phyloP scores from a whole-genome alignment of 2,113 vertebrate genomes.

The Oceanites oceanicus region DNA sequence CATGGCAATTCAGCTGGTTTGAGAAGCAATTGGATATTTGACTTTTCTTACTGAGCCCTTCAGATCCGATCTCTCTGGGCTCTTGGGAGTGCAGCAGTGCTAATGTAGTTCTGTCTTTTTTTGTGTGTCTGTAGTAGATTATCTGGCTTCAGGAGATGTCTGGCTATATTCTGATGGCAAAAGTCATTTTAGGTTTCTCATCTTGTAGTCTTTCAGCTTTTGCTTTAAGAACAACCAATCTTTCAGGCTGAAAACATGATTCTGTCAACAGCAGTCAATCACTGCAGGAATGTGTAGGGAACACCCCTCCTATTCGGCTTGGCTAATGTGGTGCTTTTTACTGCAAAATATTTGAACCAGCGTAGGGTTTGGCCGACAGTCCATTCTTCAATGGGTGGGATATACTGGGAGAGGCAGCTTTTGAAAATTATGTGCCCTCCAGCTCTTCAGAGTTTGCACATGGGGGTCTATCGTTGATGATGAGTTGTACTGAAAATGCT shows the following conservation, averaged over 20 bases:
- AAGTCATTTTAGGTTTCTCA: not conserved
- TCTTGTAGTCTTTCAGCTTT: not conserved
- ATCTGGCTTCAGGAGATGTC: not conserved
- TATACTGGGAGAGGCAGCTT: not conserved
- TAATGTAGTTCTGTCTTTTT: not conserved
- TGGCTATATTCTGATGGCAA: not conserved
- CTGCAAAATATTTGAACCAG: not conserved
- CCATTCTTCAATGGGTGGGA: not conserved
- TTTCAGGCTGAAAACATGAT: not conserved
- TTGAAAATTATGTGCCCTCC: not conserved
- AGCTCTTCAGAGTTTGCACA: not conserved
- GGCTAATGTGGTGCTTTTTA: rapidly evolving
- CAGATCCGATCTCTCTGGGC: not conserved
- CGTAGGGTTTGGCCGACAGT: not conserved
- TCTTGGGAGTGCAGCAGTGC: not conserved
- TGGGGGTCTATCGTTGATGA: not conserved
- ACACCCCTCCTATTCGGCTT: not conserved
- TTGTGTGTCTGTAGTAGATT: not conserved
- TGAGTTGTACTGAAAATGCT: not conserved
- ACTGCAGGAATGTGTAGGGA: not conserved
- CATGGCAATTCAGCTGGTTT: not conserved
- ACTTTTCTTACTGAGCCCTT: not conserved
- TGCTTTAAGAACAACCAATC: not conserved
- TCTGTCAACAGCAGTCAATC: not conserved
- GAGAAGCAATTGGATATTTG: not conserved